Percentiles rank a stretch among this genome's conserved stretches.
phyloP scores from a whole-genome alignment of 2,113 vertebrate species.

The Lophius piscatorius region DNA sequence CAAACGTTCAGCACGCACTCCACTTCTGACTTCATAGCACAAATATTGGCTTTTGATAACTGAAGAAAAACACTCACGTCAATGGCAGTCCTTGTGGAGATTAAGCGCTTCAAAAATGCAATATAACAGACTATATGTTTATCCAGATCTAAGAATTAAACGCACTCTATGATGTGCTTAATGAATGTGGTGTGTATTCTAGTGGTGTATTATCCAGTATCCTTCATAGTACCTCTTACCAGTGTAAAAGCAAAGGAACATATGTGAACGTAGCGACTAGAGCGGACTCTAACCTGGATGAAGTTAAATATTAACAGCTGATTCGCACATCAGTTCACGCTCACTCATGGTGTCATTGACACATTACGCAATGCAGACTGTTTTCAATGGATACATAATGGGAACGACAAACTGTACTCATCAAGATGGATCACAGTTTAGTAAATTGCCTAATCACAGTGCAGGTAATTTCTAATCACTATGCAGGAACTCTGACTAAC shows the following conservation, averaged over 20 bases:
- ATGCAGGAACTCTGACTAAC: neutral
- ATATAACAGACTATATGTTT: conserved; percentile 40
- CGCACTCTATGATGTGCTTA: neutral
- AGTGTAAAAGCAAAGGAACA: conserved; percentile 20
- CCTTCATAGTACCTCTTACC: conserved; percentile 9
- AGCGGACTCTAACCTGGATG: conserved; percentile 72
- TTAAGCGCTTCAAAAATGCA: conserved; percentile 41
- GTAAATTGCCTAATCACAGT: neutral
- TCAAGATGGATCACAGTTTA: neutral
- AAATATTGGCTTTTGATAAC: conserved; percentile 55
- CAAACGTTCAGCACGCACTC: conserved; percentile 4
- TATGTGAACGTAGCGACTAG: conserved; percentile 22
- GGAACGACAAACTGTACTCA: conserved; percentile 1
- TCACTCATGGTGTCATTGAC: conserved; percentile 48
- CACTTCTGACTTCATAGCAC: conserved; percentile 12
- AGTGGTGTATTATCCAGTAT: conserved; percentile 12
- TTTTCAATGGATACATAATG: conserved; percentile 3
- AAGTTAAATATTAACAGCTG: conserved; percentile 75
- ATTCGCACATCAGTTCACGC: conserved; percentile 33
- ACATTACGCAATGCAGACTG: conserved; percentile 50
- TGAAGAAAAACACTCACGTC: conserved; percentile 67
- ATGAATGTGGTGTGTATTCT: conserved; percentile 9
- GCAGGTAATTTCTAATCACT: neutral
- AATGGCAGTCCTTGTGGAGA: conserved; percentile 56
- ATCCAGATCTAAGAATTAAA: conserved; percentile 14